Evolutionary conservation across 2,797 vertebrate species (phyloP).

Genomic region (Rhinogobio ventralis): DNA sequence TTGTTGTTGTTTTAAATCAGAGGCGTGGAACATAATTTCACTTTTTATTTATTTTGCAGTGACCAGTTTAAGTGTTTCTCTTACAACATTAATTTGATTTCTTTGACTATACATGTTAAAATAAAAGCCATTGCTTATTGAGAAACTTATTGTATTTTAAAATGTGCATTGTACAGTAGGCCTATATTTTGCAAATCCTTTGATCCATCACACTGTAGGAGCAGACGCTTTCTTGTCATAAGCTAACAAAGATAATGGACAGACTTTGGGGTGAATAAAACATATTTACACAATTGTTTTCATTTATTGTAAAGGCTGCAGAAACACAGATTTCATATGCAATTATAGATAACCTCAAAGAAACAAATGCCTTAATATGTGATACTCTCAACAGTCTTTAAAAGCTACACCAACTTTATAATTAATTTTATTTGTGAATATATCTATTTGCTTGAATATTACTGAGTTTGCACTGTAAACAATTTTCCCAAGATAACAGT

Average conservation of each 20-base stretch:
- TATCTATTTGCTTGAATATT: constrained; percentile 38
- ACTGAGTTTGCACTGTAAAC: constrained; percentile 32
- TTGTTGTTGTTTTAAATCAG: background rate
- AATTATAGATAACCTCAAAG: constrained; percentile 4
- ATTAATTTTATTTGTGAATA: constrained; percentile 15
- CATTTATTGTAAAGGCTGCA: constrained; percentile 13
- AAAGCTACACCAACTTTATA: constrained; percentile 27
- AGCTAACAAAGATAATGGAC: constrained; percentile 7
- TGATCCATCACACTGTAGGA: constrained; percentile 21
- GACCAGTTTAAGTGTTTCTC: constrained; percentile 18
- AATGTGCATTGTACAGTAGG: background rate
- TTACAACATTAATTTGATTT: constrained; percentile 34
- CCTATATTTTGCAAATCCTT: constrained; percentile 41
- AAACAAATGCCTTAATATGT: constrained; percentile 19
- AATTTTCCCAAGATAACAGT: constrained; percentile 32
- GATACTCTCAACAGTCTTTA: constrained; percentile 30
- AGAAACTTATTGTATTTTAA: constrained; percentile 18
- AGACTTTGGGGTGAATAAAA: constrained; percentile 27
- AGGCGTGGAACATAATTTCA: background rate
- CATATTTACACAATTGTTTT: constrained; percentile 38
- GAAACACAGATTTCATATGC: constrained; percentile 21
- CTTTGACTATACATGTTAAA: constrained; percentile 28
- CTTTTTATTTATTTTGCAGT: constrained; percentile 14
- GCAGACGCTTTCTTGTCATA: constrained; percentile 16
- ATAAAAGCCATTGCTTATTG: constrained; percentile 22